Evolutionary conservation across 2,797 vertebrate species (phyloP).

Genomic region (Sebastes oblongus): DNA sequence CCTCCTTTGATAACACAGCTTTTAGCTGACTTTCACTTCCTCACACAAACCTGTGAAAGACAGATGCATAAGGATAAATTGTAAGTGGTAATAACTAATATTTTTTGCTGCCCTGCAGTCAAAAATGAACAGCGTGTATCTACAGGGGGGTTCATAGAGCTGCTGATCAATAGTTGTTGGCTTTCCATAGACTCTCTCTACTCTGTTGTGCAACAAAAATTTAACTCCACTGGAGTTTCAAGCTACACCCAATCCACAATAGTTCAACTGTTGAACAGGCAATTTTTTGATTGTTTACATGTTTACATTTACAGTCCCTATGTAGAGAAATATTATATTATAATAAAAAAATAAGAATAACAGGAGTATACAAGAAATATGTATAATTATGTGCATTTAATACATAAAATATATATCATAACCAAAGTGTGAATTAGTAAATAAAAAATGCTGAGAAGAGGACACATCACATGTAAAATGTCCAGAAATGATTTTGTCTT

Average conservation of each 20-base stretch:
- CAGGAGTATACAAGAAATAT: too few species aligned
- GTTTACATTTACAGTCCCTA: background rate
- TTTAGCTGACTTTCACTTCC: background rate
- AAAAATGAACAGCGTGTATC: background rate
- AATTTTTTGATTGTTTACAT: background rate
- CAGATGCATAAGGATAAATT: background rate
- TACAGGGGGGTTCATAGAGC: background rate
- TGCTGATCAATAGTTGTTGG: conserved; percentile 2
- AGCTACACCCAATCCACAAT: background rate
- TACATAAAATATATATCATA: too few species aligned
- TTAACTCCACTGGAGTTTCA: background rate
- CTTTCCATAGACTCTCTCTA: background rate
- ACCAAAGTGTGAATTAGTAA: too few species aligned
- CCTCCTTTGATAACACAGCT: background rate
- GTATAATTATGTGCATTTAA: too few species aligned
- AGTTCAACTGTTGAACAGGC: background rate
- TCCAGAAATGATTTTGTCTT: background rate
- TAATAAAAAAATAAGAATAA: too few species aligned
- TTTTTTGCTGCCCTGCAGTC: background rate
- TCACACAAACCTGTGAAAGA: background rate
- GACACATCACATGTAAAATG: background rate
- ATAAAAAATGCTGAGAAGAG: too few species aligned
- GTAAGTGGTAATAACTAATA: background rate
- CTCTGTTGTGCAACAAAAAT: background rate
- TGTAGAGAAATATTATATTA: too few species aligned